Evolutionary conservation across 2,888 invertebrate genomes (phyloP), one percentile per base, ranked within the genome.

Genomic region (Octodonta nipae): DNA sequence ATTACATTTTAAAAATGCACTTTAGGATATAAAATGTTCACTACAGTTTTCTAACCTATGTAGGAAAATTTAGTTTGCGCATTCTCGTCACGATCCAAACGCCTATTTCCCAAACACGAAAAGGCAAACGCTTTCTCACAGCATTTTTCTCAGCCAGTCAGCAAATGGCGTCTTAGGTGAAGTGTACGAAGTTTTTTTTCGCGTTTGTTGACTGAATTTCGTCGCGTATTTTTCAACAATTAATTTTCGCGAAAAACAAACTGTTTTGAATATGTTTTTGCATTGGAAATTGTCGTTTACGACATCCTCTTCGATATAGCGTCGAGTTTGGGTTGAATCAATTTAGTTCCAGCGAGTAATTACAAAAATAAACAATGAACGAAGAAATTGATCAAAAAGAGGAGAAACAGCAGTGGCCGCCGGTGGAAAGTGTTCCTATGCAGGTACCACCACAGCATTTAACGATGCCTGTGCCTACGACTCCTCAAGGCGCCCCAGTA

Each of bases 381-480:
- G 61, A 63, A 45, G 63, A 63, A 45, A 38, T 49, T 14, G 60
- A 59, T 33, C 40, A 54, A 35, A 61, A 54, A 40, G 59, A 58
- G 31, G 58, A 56, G 27, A 48, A 58, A 35, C 47, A 53, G 24
- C 45, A 49, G 38, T 61, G 60, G 61, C 58, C 60, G 14, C 56
- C 57, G 2, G 36, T 52, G n/a, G 60, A 59, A 33, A 49, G 43
- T 35, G 46, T 47, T 10, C 53, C 51, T 34, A 45, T 51, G 13
- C 51, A 49, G 37, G 44, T 54, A 14, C 53, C 52, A n/a, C 46
- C 52, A 14, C 57, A 50, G 35, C 58, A 59, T 40, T 41, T 49
- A 33, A 51, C 51, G 41, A 68, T 71, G 22, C 69, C 70, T 46
- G 68, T 72, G 6, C 72, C 73, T 2, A 69, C 71, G 41, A 73